phyloP scores from a whole-genome alignment of 2,888 invertebrate species.

The Drosophila phalerata region DNA sequence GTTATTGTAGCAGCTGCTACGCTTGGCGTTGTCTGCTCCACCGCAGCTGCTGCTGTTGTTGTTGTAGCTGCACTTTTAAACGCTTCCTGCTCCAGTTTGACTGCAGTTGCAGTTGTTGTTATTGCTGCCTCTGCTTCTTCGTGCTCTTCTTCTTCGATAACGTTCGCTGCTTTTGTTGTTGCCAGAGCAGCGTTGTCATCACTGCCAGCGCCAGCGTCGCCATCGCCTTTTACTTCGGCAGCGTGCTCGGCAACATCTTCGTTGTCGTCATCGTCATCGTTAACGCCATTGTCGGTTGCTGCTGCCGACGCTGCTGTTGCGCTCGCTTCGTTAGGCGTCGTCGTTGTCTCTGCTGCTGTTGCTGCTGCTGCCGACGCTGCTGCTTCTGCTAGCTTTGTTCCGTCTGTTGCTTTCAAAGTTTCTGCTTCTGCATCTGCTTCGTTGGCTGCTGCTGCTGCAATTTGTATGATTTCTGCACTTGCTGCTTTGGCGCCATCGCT shows the following conservation, averaged over 20 bases:
- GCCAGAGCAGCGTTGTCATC: conserved; percentile 23
- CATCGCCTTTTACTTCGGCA: conserved; percentile 33
- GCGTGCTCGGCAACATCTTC: conserved; percentile 32
- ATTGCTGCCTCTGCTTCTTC: conserved; percentile 8
- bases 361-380: conserved; percentile 20
- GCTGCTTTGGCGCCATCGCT: conserved; percentile 21
- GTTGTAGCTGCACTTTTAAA: conserved; percentile 33
- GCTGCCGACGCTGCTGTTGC: conserved; percentile 18
- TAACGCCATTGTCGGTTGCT: conserved; percentile 23
- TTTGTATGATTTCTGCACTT: conserved; percentile 34
- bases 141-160: conserved; percentile 17
- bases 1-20: conserved; percentile 19
- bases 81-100: conserved; percentile 58
- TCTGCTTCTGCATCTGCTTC: background rate
- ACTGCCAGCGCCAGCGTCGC: conserved; percentile 15
- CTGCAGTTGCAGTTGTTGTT: conserved; percentile 20
- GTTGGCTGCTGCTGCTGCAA: conserved; percentile 18
- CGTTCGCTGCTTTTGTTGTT: conserved; percentile 24
- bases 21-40: conserved; percentile 25
- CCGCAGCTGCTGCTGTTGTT: conserved; percentile 26
- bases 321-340: conserved; percentile 36
- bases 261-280: conserved; percentile 25
- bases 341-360: conserved; percentile 5
- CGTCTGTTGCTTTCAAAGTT: conserved; percentile 13
- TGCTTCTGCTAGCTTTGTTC: conserved; percentile 16